Evolutionary conservation across 1,140 invertebrate genomes (phyloP).

Genomic region (Akabosia matsudoensis): DNA sequence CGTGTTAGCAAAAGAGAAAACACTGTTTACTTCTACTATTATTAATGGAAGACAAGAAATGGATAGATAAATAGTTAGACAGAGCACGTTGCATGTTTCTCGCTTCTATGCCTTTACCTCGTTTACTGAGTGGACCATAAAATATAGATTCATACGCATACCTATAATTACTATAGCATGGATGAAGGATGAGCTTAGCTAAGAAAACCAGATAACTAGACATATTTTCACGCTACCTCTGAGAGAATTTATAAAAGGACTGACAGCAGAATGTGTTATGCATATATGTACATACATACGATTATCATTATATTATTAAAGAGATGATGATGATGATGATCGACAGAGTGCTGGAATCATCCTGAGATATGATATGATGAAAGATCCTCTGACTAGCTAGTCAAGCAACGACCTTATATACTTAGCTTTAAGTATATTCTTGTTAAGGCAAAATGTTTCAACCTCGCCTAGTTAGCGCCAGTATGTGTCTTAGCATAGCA

Average conservation of each 20-base stretch:
- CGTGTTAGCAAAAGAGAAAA: background rate
- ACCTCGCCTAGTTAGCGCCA: constrained; percentile 18
- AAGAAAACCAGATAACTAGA: background rate
- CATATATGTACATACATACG: background rate
- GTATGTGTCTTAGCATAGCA: background rate
- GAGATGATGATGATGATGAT: constrained; percentile 5
- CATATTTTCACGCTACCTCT: background rate
- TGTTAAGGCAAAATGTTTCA: constrained; percentile 20
- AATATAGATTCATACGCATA: background rate
- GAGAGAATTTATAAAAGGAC: background rate
- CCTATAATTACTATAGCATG: background rate
- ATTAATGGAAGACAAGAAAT: background rate
- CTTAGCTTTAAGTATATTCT: constrained; percentile 10
- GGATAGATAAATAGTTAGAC: background rate
- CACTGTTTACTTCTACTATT: background rate
- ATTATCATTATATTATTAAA: too few relatives aligned
- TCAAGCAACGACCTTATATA: constrained; percentile 3
- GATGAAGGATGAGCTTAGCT: too few relatives aligned
- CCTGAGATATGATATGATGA: constrained; percentile 21
- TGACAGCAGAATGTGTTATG: background rate
- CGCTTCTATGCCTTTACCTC: background rate
- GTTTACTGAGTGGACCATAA: background rate
- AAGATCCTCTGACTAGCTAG: background rate
- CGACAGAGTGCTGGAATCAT: constrained; percentile 19
- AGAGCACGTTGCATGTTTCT: constrained; percentile 9